phyloP scores from a whole-genome alignment of 2,888 invertebrate genomes.

The Carpatolechia fugitivella region DNA sequence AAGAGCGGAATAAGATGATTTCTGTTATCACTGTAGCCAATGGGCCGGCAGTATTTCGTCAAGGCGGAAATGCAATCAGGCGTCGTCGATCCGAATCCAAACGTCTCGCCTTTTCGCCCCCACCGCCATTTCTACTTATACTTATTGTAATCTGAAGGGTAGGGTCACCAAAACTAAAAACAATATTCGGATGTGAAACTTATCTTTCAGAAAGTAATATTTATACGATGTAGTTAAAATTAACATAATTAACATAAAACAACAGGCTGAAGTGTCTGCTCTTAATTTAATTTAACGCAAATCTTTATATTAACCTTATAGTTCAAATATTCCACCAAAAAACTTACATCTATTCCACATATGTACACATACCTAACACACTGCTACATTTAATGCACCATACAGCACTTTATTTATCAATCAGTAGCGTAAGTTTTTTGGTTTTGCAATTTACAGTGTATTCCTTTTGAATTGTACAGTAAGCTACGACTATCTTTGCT shows the following conservation, averaged over 20 bases:
- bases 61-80: conserved; percentile 28
- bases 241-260: too few species aligned
- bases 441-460: background rate
- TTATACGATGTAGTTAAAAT: too few species aligned
- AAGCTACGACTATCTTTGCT: too few species aligned
- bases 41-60: conserved; percentile 14
- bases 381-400: too few species aligned
- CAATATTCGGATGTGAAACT: too few species aligned
- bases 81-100: conserved; percentile 11
- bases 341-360: background rate
- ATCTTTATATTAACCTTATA: too few species aligned
- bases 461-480: too few species aligned
- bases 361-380: background rate
- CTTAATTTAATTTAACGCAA: too few species aligned
- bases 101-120: background rate
- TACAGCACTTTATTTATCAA: background rate
- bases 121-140: background rate
- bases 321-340: too few species aligned
- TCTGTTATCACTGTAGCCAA: conserved; percentile 15
- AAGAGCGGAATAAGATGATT: conserved; percentile 3
- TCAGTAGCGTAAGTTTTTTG: background rate
- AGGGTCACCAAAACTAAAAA: too few species aligned
- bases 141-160: background rate
- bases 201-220: too few species aligned
- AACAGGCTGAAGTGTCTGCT: too few species aligned